Evolutionary conservation across 2,113 vertebrate species (phyloP).

Genomic region (Spermophilus dauricus): DNA sequence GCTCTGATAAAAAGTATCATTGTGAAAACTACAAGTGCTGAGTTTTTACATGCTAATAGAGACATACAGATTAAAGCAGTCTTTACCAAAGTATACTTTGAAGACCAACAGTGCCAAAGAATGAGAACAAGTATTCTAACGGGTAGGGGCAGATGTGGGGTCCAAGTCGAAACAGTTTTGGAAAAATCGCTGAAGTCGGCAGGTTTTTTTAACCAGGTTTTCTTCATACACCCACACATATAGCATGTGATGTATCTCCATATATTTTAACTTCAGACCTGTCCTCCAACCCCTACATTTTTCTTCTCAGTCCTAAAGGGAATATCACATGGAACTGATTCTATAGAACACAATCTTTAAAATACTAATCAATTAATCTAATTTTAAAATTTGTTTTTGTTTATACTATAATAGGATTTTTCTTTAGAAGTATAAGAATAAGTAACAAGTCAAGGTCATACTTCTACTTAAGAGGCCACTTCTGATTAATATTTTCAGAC

Average conservation of each 20-base stretch:
- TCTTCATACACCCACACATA: neutral
- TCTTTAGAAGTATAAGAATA: neutral
- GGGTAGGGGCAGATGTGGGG: fast-evolving
- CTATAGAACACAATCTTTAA: neutral
- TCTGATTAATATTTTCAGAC: constrained; percentile 40
- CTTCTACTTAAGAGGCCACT: neutral
- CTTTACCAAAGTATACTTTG: neutral
- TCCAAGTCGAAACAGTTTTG: neutral
- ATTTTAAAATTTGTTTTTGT: neutral
- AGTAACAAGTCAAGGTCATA: constrained; percentile 11
- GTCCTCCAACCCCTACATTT: neutral
- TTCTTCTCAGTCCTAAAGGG: neutral
- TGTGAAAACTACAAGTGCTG: constrained; percentile 44
- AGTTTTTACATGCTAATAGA: neutral
- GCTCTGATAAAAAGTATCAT: constrained; percentile 11
- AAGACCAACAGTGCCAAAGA: neutral
- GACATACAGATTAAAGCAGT: neutral
- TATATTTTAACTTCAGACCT: neutral
- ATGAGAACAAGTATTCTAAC: neutral
- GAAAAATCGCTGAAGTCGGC: neutral
- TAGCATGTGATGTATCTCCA: neutral
- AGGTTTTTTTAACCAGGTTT: neutral
- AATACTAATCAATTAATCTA: neutral
- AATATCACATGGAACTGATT: neutral
- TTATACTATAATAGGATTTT: constrained; percentile 49